A percentile compares a stretch with the other conserved stretches of the same genome.
Conservation (phyloP, 1,140 invertebrate species). For the Drosophila melanica region DNA sequence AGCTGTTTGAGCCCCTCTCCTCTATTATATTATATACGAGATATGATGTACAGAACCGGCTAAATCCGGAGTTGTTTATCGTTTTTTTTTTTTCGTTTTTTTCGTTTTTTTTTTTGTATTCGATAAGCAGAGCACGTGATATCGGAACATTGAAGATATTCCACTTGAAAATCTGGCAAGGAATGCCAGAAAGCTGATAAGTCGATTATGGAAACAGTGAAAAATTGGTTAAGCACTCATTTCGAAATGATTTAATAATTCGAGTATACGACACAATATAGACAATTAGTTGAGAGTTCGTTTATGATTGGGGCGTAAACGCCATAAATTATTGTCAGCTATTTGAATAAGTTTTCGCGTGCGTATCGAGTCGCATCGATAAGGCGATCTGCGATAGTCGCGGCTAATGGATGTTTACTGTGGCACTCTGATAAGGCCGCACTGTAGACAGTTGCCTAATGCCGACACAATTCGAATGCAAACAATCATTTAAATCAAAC, state of each 20-base stretch:
- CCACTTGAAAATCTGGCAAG: conserved; percentile 12
- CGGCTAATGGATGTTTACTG: conserved; percentile 33
- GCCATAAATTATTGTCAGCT: conserved; percentile 77
- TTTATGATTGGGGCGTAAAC: conserved; percentile 44
- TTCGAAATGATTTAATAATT: conserved; percentile 40
- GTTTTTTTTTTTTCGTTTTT: not conserved
- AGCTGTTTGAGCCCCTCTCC: conserved; percentile 38
- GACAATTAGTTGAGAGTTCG: conserved; percentile 64
- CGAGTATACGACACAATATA: conserved; percentile 44
- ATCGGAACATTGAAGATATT: conserved; percentile 20
- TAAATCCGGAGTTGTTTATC: conserved; percentile 29
- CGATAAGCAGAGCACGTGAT: conserved; percentile 43
- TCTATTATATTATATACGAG: not conserved
- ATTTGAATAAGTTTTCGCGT: conserved; percentile 54
- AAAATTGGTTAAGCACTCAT: conserved; percentile 1
- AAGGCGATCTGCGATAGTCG: conserved; percentile 29
- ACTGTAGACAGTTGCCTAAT: conserved; percentile 22
- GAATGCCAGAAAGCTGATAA: conserved; percentile 17
- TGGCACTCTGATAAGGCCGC: conserved; percentile 43
- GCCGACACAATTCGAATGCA: conserved; percentile 47
- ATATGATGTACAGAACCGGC: conserved; percentile 42
- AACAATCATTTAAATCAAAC: conserved; percentile 78
- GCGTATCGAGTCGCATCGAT: conserved; percentile 41
- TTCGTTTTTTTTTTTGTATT: not conserved
- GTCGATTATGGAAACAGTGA: conserved; percentile 10